Evolutionary conservation across 2,888 invertebrate species (phyloP), one percentile per base, ranked within the genome.

Genomic region (Eilema depressum): DNA sequence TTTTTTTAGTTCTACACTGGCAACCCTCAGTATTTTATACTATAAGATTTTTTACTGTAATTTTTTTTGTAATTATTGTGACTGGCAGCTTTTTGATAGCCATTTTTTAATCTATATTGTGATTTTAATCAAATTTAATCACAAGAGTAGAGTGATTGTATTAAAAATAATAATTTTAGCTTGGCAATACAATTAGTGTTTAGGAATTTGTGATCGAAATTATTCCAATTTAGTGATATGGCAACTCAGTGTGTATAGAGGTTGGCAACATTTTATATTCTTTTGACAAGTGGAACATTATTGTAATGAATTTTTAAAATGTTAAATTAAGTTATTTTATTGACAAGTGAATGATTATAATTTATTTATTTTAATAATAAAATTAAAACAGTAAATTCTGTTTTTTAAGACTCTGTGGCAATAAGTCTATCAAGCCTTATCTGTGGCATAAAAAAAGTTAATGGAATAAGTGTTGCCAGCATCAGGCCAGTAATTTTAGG

Each of bases 201-300:
- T 79, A 82, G 69, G 30, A 33, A 75, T 67, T 75, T 79, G 81
- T 81, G 81, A 81, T 81, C 33, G 69, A 82, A 76, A 71, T 69
- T 74, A 80, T 81, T 81, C 82, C 81, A 77, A 77, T 71, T 76
- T 70, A 79, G 80, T 81, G 73, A 77, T 79, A 81, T 73, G 68
- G 63, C 67, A 65, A 65, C 66, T 61, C 68, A 73, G 61, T 73
- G 63, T 68, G 62, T 64, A 33, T 47, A 28, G 20, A 70, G 75
- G 80, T 76, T 81, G 81, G 76, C 78, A 82, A 82, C 82, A 82
- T 82, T 80, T 66, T 71, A 23, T n/a, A 65, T 59, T 66, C 25
- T 59, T 60, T 67, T 61, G 20, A 53, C 53, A 53, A 47, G 20
- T n/a, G 1, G 53, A 2, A 20, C 47, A 53, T n/a, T 37, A 14